phyloP scores from a whole-genome alignment of 2,797 vertebrate genomes.

The Mormyrus hasselquistii region DNA sequence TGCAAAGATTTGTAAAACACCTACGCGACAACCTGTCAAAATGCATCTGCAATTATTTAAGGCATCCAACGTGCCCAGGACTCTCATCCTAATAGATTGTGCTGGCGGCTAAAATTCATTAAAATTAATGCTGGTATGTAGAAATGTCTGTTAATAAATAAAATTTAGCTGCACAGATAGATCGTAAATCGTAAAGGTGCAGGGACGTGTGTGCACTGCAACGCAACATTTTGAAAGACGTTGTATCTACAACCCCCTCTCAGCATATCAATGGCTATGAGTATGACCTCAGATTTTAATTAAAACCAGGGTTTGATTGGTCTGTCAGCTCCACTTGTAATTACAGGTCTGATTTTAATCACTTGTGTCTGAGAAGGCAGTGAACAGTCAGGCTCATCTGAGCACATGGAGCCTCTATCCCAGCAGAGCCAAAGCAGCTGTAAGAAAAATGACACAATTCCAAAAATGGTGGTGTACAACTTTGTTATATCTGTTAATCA shows the following conservation, averaged over 20 bases:
- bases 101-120: neutral
- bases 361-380: neutral
- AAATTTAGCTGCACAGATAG: neutral
- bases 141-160: neutral
- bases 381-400: neutral
- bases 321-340: slow-evolving; percentile 35
- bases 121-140: neutral
- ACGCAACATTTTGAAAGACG: neutral
- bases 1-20: neutral
- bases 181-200: neutral
- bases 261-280: slow-evolving; percentile 18
- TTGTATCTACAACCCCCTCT: slow-evolving; percentile 24
- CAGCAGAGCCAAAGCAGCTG: neutral
- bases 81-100: neutral
- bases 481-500: neutral
- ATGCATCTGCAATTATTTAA: neutral
- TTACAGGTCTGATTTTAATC: slow-evolving; percentile 27
- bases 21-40: neutral
- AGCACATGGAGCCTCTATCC: neutral
- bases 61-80: neutral
- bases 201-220: neutral
- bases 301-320: slow-evolving; percentile 39
- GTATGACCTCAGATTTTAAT: slow-evolving; percentile 37
- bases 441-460: neutral
- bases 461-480: neutral